Conservation (phyloP, 2,113 vertebrate genomes). For the Hirundichthys speculiger region DNA sequence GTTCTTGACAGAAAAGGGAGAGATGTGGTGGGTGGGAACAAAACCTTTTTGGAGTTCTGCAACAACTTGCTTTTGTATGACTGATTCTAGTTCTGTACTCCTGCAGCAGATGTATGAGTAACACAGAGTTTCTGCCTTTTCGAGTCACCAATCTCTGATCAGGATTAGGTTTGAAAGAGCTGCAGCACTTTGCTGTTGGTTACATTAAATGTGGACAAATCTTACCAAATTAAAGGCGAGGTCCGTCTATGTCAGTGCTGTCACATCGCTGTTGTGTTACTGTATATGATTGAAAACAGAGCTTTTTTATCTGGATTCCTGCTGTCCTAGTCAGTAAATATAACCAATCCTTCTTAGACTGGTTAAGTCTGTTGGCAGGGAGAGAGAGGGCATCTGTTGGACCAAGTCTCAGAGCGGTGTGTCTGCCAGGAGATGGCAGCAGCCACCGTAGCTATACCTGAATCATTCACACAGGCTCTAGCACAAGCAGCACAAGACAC, state of each 20-base stretch:
- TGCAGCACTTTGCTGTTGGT: not conserved
- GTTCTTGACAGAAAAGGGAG: conserved; percentile 8
- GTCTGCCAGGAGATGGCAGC: conserved; percentile 71
- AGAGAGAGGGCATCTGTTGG: not conserved
- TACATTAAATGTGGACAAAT: not conserved
- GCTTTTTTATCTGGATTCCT: no score
- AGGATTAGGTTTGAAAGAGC: not conserved
- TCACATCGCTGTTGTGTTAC: not conserved
- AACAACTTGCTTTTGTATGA: conserved; percentile 44
- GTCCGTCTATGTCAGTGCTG: not conserved
- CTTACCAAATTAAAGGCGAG: not conserved
- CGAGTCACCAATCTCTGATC: conserved; percentile 9
- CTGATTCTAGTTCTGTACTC: conserved; percentile 28
- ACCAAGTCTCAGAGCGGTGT: not conserved
- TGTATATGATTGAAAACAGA: no score
- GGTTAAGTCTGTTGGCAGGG: not conserved
- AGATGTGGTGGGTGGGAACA: conserved; percentile 40
- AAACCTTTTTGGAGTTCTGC: conserved; percentile 14
- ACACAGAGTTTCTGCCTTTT: conserved; percentile 8
- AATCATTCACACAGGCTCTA: not conserved
- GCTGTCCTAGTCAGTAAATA: no score
- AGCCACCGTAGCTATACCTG: conserved; percentile 32
- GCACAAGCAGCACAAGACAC: not conserved
- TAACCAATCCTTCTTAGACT: no score
- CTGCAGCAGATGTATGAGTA: conserved; percentile 37